Percentiles rank a stretch among this genome's conserved stretches.
phyloP scores from a whole-genome alignment of 2,888 invertebrate genomes.

The Melanchra persicariae region DNA sequence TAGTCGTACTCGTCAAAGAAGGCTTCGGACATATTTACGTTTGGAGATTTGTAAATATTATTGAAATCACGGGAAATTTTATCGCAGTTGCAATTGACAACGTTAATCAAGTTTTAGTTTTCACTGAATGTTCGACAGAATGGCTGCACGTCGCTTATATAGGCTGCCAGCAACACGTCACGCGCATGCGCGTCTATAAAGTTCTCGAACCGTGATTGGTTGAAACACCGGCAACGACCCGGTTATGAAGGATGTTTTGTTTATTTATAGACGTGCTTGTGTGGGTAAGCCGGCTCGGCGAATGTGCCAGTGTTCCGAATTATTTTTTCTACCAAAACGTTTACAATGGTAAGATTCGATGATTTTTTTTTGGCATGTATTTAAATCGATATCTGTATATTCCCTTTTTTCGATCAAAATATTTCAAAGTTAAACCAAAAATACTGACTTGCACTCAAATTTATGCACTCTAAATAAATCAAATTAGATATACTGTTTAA shows the following conservation, averaged over 20 bases:
- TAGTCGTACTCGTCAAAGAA: constrained; percentile 98
- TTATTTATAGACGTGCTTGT: constrained; percentile 80
- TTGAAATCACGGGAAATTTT: constrained; percentile 73
- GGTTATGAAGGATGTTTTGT: constrained; percentile 83
- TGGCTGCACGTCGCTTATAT: constrained; percentile 78
- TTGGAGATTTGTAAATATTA: constrained; percentile 69
- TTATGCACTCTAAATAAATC: too few relatives aligned
- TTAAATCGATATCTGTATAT: too few relatives aligned
- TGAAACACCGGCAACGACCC: constrained; percentile 77
- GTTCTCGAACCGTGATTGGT: constrained; percentile 86
- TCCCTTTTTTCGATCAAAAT: not conserved
- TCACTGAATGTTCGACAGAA: constrained; percentile 77
- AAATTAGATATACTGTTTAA: too few relatives aligned
- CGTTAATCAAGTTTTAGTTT: constrained; percentile 76
- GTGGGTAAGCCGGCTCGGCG: constrained; percentile 79
- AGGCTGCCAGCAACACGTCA: constrained; percentile 83
- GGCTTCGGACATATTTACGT: constrained; percentile 94
- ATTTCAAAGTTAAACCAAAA: too few relatives aligned
- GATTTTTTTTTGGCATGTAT: not conserved
- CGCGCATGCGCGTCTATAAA: constrained; percentile 89
- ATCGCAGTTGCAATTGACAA: constrained; percentile 76
- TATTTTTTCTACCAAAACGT: constrained; percentile 44
- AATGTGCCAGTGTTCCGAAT: constrained; percentile 68
- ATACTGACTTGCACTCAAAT: too few relatives aligned
- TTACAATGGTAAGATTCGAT: constrained; percentile 21